A percentile compares a stretch with the other conserved stretches of the same genome.
Evolutionary conservation across 2,888 invertebrate species (phyloP).

Genomic region (Dione vanillae): DNA sequence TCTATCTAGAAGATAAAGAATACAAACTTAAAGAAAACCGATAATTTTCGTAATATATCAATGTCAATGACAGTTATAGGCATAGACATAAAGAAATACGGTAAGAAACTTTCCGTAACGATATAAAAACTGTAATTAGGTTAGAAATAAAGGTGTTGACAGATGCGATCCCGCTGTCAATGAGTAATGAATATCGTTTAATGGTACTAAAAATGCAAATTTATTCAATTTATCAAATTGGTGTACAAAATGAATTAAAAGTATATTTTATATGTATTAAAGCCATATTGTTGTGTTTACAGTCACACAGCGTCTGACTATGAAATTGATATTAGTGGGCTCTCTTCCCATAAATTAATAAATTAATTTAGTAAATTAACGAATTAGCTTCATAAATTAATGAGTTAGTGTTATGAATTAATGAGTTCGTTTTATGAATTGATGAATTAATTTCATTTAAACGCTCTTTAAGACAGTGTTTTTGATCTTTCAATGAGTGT

Average conservation of each 20-base stretch:
- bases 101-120: conserved; percentile 15
- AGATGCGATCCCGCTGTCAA: background rate
- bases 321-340: no score
- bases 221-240: background rate
- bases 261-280: background rate
- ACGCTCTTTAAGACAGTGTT: no score
- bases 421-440: no score
- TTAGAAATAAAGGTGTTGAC: conserved; percentile 12
- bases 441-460: no score
- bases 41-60: conserved; percentile 19
- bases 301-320: no score
- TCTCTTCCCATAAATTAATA: no score
- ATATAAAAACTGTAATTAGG: conserved; percentile 6
- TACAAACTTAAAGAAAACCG: conserved; percentile 3
- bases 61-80: conserved; percentile 18
- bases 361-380: no score
- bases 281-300: no score
- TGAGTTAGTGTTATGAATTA: no score
- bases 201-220: no score
- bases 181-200: conserved; percentile 13
- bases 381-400: no score
- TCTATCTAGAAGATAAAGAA: background rate
- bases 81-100: background rate
- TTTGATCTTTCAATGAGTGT: no score
- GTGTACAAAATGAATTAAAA: background rate